Evolutionary conservation across 2,797 vertebrate species (phyloP).

Genomic region (Decapterus maruadsi): DNA sequence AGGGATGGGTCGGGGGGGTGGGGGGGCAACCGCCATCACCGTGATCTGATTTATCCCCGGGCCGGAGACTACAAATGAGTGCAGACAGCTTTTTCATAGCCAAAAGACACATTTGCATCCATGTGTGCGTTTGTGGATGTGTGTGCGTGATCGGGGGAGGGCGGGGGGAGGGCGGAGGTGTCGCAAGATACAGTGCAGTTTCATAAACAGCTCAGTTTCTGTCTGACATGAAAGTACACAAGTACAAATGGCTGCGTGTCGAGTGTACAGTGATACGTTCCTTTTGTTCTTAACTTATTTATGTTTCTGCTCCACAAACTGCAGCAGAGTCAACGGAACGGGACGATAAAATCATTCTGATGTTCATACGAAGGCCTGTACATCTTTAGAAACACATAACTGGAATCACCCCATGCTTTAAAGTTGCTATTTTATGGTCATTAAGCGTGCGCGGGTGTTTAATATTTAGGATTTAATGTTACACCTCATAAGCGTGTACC

Average conservation of each 20-base stretch:
- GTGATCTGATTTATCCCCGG: constrained; percentile 75
- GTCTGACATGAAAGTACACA: constrained; percentile 29
- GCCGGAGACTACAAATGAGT: constrained; percentile 79
- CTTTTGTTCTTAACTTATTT: constrained; percentile 25
- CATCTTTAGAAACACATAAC: constrained; percentile 29
- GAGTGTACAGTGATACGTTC: not conserved
- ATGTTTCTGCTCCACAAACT: constrained; percentile 9
- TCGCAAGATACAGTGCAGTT: constrained; percentile 30
- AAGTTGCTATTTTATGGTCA: constrained; percentile 28
- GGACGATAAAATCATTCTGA: not conserved
- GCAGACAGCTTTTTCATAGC: constrained; percentile 81
- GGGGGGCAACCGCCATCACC: constrained; percentile 52
- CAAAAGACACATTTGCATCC: constrained; percentile 79
- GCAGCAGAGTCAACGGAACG: constrained; percentile 1
- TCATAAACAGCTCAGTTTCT: constrained; percentile 65
- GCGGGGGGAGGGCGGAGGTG: not conserved
- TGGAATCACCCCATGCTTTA: constrained; percentile 3
- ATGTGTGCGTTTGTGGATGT: constrained; percentile 59
- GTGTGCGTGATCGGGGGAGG: constrained; percentile 2
- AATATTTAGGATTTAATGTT: constrained; percentile 28
- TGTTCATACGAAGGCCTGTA: constrained; percentile 37
- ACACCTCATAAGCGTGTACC: constrained; percentile 38
- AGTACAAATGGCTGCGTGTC: constrained; percentile 25
- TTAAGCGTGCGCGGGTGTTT: constrained; percentile 8
- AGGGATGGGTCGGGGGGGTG: no score